Base-by-base conservation (phyloP, 2,113 vertebrate genomes). In the Lophura nycthemera region DNA sequence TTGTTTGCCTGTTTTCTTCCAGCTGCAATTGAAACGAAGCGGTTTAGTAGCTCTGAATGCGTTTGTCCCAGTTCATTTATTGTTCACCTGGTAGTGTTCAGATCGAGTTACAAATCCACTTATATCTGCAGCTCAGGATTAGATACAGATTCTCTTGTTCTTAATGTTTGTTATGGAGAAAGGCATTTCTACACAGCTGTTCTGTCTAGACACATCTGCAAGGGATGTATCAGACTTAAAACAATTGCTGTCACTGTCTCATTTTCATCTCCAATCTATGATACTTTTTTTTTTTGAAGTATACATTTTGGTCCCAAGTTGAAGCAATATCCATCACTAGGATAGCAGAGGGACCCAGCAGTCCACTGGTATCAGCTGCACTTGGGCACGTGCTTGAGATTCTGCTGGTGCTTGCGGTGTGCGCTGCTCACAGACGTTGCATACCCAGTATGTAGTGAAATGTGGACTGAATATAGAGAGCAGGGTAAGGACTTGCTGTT, bases 281-380 rank as follows among this genome's bases (percentile, higher is more conserved):
- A 24, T 22, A 70, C 15, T 54, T 15, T 21, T 84, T 86, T 61
- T 64, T 7, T 2, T 24, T 11, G n/a, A 91, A 93, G 34, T 73
- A 60, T 13, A 79, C 15, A 3, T 91, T 86, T 93, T 88, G 67
- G 75, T 63, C 59, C 50, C 11, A 18, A 65, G n/a, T 89, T 91
- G 63, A 90, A 93, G 48, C 54, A 88, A 67, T 78, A 95, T 65
- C 69, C 73, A 74, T 94, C 92, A 88, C 47, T 56, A 90, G 86
- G 86, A 78, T 92, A 94, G 86, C 40, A 86, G 88, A 86, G 88
- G 72, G 80, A 91, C 56, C 69, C 61, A 73, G 60, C 86, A 67
- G 52, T 88, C n/a, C 48, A 25, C 36, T 45, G 32, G 75, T 42
- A 94, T 89, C 83, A 74, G 67, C 8, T 86, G 82, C 45, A 24